These are phyloP conservation scores for Laticauda colubrina DNA, from an alignment of 2,113 vertebrate species.

Conservation along the genomic window DNA sequence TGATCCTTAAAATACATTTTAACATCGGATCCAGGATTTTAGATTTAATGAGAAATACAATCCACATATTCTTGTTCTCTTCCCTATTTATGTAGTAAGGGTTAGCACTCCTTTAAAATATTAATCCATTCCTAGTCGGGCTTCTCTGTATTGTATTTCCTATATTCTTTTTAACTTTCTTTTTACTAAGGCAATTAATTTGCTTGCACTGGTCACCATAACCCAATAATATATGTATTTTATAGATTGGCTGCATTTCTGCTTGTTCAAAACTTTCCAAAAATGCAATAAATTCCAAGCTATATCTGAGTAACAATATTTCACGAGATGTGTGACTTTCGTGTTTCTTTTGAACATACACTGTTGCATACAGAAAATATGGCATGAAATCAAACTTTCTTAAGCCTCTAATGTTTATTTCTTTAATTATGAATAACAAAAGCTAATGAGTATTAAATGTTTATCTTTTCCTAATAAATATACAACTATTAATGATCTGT, in stretches of 20 bases:
- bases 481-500: background rate
- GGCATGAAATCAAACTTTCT: background rate
- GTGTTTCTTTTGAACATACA: background rate
- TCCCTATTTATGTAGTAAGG: background rate
- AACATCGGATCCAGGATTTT: background rate
- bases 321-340: background rate
- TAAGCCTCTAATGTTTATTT: background rate
- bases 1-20: background rate
- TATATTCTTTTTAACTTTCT: background rate
- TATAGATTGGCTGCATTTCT: background rate
- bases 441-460: background rate
- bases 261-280: background rate
- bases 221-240: background rate
- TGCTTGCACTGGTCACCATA: background rate
- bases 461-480: background rate
- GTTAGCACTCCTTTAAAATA: background rate
- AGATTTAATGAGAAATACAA: background rate
- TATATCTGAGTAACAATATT: background rate
- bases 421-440: background rate
- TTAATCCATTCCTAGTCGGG: background rate
- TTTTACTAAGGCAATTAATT: background rate
- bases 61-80: background rate
- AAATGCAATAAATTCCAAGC: background rate
- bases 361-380: background rate
- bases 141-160: background rate